Conservation (phyloP, 1,140 invertebrate species). For the Sinella curviseta region DNA sequence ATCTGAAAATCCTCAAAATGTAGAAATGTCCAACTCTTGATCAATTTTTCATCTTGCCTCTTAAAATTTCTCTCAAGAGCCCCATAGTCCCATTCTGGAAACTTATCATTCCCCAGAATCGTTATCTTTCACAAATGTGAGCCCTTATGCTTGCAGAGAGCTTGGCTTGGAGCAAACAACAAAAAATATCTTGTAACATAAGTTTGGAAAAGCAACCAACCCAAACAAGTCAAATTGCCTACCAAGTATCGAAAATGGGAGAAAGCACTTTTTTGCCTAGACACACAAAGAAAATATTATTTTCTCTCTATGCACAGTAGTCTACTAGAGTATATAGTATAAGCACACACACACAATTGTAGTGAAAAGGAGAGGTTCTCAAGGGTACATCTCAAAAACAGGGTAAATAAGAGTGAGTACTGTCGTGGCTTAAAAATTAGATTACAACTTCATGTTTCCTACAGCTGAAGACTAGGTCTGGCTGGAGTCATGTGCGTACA, state of each 20-base stretch:
- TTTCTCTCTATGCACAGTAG: too few species aligned
- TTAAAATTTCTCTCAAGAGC: background rate
- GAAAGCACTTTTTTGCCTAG: background rate
- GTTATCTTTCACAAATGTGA: too few species aligned
- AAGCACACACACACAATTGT: too few species aligned
- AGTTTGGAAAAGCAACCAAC: background rate
- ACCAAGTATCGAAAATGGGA: background rate
- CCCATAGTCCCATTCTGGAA: background rate
- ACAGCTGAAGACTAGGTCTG: too few species aligned
- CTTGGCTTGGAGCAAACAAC: background rate
- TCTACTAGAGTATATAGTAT: too few species aligned
- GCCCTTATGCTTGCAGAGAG: background rate
- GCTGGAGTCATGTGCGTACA: too few species aligned
- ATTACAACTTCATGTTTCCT: background rate
- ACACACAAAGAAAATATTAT: too few species aligned
- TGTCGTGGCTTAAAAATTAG: background rate
- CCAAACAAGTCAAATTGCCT: background rate
- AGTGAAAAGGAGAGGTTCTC: background rate
- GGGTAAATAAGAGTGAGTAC: slow-evolving; percentile 7
- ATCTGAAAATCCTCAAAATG: background rate
- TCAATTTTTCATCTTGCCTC: background rate
- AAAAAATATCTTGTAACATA: background rate
- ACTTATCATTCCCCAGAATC: background rate
- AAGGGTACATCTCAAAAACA: background rate
- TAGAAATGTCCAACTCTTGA: background rate